Percentiles rank a stretch among this genome's conserved stretches.
phyloP scores from a whole-genome alignment of 2,113 vertebrate genomes.

The Sturnira hondurensis region DNA sequence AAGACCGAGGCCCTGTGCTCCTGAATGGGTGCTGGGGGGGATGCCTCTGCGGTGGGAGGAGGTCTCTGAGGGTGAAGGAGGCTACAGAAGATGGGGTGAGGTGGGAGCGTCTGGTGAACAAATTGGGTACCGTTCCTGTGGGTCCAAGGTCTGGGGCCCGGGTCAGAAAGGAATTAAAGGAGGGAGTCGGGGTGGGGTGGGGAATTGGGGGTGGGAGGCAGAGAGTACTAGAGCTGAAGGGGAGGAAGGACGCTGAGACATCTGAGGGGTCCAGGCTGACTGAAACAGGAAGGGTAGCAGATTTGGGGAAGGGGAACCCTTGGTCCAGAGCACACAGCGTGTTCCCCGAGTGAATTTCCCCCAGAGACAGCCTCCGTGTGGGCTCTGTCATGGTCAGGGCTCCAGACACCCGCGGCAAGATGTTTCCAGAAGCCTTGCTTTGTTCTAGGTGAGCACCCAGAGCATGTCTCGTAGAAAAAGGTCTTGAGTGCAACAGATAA shows the following conservation, averaged over 20 bases:
- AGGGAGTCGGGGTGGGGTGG: not conserved
- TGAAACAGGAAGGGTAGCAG: not conserved
- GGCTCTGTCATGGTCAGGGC: not conserved
- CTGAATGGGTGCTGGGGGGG: not conserved
- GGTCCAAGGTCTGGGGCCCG: not conserved
- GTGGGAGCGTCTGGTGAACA: not conserved
- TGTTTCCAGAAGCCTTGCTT: conserved; percentile 3
- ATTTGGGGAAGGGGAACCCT: not conserved
- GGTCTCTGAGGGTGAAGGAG: not conserved
- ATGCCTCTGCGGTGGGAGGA: not conserved
- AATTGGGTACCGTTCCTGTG: not conserved
- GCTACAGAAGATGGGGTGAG: not conserved
- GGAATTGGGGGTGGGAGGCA: not conserved
- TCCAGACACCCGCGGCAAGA: not conserved
- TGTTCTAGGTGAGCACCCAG: conserved; percentile 24
- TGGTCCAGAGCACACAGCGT: not conserved
- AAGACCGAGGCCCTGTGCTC: not conserved
- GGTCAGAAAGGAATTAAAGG: not conserved
- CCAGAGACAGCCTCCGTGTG: not conserved
- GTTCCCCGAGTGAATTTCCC: not conserved
- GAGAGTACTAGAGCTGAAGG: not conserved
- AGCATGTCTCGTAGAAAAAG: not conserved
- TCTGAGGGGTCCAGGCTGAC: not conserved
- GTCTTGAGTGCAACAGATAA: conserved; percentile 7
- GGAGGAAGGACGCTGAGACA: not conserved